Conservation (phyloP, 2,113 vertebrate genomes). For the Perognathus longimembris region DNA sequence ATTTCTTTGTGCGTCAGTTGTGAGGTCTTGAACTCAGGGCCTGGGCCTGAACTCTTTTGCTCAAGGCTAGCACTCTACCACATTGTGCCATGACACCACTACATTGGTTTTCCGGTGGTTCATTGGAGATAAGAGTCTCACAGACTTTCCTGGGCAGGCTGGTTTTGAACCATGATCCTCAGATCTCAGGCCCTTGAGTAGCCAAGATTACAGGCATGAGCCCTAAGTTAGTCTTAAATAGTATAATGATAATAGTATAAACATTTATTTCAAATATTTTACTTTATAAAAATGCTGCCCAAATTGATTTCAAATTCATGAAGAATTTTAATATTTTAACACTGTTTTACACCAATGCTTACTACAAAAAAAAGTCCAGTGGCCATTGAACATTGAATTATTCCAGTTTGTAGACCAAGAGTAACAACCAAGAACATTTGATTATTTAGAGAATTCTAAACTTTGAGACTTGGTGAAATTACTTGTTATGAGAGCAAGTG, state of each 20-base stretch:
- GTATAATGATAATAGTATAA: slow-evolving; percentile 1
- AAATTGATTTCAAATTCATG: slow-evolving; percentile 1
- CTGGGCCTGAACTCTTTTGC: no score
- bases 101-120: no score
- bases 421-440: neutral
- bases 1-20: neutral
- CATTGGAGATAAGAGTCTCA: no score
- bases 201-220: no score
- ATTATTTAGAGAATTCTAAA: neutral
- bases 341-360: neutral
- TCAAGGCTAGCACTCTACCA: no score
- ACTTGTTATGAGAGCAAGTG: neutral
- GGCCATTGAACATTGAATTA: neutral
- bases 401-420: neutral
- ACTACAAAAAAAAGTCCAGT: neutral
- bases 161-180: no score
- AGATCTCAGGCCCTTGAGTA: no score
- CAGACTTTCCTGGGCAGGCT: no score
- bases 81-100: no score
- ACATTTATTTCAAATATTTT: neutral
- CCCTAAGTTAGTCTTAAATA: neutral
- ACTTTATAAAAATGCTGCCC: neutral
- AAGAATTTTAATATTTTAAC: neutral
- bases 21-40: no score
- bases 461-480: neutral